Base-by-base conservation (phyloP, 1,140 invertebrate genomes). In the Anoplolepis gracilipes region DNA sequence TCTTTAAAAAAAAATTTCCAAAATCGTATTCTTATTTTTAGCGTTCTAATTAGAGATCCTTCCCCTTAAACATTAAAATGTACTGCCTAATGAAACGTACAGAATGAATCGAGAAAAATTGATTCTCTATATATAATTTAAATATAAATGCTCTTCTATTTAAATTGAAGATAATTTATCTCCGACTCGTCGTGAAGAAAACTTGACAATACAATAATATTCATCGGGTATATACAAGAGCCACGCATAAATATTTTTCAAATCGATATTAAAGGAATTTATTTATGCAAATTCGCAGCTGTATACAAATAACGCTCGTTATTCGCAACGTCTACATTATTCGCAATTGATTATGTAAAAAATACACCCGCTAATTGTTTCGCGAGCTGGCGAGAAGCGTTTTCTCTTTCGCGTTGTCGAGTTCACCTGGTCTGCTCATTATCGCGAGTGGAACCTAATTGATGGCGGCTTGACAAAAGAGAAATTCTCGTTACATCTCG, bases 391-490 rank as follows among this genome's bases (percentile, higher is more conserved):
- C 22, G 25, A 72, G 39, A 11, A 59, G 30, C 16, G 30, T 39
- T 76, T 61, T 36, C 42, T 28, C 57, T 30, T 25, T 64, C 33
- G 2, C 13, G n/a, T 59, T 36, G 46, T 73, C 22, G 78, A 82
- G 59, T 30, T 49, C 28, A 64, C 42, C 28, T 62, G 22, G 59
- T 5, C 49, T 59, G 81, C 72, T 84, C 72, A 77, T 84, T 77
- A 84, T 84, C 81, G 28, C 72, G 72, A 77, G 30, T 30, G 13
- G 36, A 16, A 64, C n/a, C 81, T 77, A 84, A 84, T 84, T 84
- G 72, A 75, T 59, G 30, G 42, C 81, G 42, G 22, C 42, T 28
- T 36, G 61, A 77, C 46, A 84, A 77, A 77, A 49, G 13, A n/a
- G 19, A 84, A 53, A 84, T 55, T 76, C 57, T 49, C 81, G 33